These are phyloP conservation scores for Metaphire vulgaris DNA, from an alignment of 1,140 invertebrate species.

Conservation along the genomic window DNA sequence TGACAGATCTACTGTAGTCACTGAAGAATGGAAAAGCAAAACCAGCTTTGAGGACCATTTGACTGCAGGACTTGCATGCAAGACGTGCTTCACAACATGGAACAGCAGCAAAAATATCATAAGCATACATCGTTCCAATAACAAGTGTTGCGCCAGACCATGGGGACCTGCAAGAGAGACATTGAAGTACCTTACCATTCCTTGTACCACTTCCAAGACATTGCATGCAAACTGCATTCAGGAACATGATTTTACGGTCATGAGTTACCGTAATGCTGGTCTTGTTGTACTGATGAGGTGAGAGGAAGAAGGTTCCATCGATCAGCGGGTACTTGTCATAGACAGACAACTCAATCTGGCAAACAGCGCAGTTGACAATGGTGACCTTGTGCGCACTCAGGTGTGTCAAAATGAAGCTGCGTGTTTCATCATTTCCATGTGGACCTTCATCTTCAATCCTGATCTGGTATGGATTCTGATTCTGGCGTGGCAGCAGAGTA, in stretches of 20 bases:
- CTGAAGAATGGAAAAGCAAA: slow-evolving; percentile 78
- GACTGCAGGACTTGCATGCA: slow-evolving; percentile 55
- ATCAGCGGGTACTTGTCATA: slow-evolving; percentile 86
- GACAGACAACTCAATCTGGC: slow-evolving; percentile 77
- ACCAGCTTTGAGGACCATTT: slow-evolving; percentile 42
- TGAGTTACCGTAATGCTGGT: not conserved
- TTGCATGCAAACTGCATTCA: slow-evolving; percentile 56
- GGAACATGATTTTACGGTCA: slow-evolving; percentile 54
- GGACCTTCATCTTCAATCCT: slow-evolving; percentile 88
- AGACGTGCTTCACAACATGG: slow-evolving; percentile 88
- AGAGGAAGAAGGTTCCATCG: slow-evolving; percentile 86
- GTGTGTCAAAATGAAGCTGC: slow-evolving; percentile 46
- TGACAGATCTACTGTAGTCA: slow-evolving; percentile 84
- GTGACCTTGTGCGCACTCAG: slow-evolving; percentile 38
- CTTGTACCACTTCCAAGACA: not conserved
- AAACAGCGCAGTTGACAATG: slow-evolving; percentile 62
- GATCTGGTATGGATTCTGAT: slow-evolving; percentile 78
- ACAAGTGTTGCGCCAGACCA: slow-evolving; percentile 65
- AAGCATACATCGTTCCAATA: slow-evolving; percentile 88
- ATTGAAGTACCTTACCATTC: slow-evolving; percentile 50
- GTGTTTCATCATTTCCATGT: slow-evolving; percentile 92
- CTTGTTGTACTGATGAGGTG: slow-evolving; percentile 23
- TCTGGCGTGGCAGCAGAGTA: slow-evolving; percentile 83
- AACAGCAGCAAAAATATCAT: slow-evolving; percentile 93
- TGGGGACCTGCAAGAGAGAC: slow-evolving; percentile 70